phyloP scores from a whole-genome alignment of 2,113 vertebrate species.

The Grammomys dolichurus region DNA sequence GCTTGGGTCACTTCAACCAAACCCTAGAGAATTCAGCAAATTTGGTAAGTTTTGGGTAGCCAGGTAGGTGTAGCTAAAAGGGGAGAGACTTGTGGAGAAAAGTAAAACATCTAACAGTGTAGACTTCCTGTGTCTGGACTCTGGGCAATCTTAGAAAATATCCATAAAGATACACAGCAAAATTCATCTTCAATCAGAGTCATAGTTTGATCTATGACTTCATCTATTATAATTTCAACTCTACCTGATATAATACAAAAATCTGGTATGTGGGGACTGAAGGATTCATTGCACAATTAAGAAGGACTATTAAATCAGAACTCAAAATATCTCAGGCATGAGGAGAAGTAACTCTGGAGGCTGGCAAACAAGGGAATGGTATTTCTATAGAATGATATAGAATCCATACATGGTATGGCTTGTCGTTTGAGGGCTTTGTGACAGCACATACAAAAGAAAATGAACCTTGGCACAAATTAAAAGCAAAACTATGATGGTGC shows the following conservation, averaged over 20 bases:
- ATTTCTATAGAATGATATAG: neutral
- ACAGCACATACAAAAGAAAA: neutral
- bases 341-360: neutral
- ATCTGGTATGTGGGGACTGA: neutral
- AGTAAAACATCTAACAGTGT: accelerated
- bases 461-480: neutral
- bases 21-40: neutral
- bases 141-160: neutral
- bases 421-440: neutral
- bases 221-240: neutral
- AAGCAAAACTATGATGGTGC: neutral
- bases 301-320: neutral
- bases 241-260: neutral
- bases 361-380: neutral
- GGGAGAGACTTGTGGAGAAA: neutral
- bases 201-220: neutral
- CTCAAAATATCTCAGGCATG: neutral
- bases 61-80: neutral
- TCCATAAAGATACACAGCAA: neutral
- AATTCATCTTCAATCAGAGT: neutral
- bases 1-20: neutral
- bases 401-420: neutral
- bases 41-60: neutral
- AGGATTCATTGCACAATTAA: neutral
- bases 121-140: no score